A percentile compares a stretch with the other conserved stretches of the same genome.
Conservation (phyloP, 2,797 vertebrate genomes). For the Nannoperca australis region DNA sequence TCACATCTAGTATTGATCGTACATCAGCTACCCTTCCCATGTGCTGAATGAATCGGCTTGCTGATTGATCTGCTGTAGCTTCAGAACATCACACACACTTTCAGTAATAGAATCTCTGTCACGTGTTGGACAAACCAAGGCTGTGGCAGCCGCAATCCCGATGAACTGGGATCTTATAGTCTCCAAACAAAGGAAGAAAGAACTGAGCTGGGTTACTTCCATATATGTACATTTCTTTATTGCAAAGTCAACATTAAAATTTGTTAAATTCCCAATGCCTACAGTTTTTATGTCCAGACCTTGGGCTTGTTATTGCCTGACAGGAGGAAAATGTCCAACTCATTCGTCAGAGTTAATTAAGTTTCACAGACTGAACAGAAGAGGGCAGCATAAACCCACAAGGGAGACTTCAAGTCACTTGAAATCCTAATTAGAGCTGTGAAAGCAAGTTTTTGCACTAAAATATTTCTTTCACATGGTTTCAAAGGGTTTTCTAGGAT, state of each 20-base stretch:
- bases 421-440: slow-evolving; percentile 7
- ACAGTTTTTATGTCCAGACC: background rate
- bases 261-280: rapidly evolving
- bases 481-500: background rate
- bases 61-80: slow-evolving; percentile 71
- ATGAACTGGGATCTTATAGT: background rate
- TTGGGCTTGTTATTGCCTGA: background rate
- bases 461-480: background rate
- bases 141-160: background rate
- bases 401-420: slow-evolving; percentile 2
- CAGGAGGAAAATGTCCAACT: background rate
- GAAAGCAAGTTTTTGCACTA: background rate
- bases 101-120: slow-evolving; percentile 52
- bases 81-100: slow-evolving; percentile 62
- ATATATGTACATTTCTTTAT: background rate
- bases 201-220: background rate
- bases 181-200: background rate
- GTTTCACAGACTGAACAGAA: slow-evolving; percentile 62
- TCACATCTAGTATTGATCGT: slow-evolving; percentile 67
- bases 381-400: slow-evolving; percentile 75
- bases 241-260: slow-evolving; percentile 1
- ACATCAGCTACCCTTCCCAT: slow-evolving; percentile 56
- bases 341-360: background rate
- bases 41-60: slow-evolving; percentile 67
- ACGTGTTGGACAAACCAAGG: slow-evolving; percentile 41